A percentile compares a stretch with the other conserved stretches of the same genome.
Conservation (phyloP, 1,140 invertebrate genomes). For the Cyphomyrmex costatus region DNA sequence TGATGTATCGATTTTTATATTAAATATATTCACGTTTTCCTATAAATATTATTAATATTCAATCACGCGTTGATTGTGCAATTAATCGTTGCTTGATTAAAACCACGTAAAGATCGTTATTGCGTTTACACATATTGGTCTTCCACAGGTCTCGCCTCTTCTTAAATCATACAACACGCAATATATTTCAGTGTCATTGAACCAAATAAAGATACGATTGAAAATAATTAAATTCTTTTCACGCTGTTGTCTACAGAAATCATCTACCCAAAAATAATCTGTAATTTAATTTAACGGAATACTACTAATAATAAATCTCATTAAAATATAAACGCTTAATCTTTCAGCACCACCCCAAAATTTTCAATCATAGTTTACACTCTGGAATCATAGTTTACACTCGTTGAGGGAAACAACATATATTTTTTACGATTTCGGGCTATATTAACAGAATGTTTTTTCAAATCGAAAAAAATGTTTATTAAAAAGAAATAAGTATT, state of each 20-base stretch:
- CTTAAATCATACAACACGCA: background rate
- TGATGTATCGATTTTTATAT: constrained; percentile 20
- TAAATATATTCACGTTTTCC: background rate
- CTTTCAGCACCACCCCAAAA: too few relatives aligned
- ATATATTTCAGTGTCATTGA: constrained; percentile 12
- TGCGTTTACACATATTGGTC: constrained; percentile 4
- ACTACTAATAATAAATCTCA: constrained; percentile 32
- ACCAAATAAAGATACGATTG: background rate
- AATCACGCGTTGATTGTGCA: background rate
- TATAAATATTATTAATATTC: constrained; percentile 12
- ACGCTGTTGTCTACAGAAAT: background rate
- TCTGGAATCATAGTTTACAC: too few relatives aligned
- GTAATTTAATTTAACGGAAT: constrained; percentile 30
- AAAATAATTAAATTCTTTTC: constrained; percentile 27
- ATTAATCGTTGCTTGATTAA: background rate
- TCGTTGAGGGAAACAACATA: too few relatives aligned
- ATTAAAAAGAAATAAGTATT: too few relatives aligned
- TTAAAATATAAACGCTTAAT: background rate
- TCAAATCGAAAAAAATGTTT: too few relatives aligned
- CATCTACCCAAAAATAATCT: background rate
- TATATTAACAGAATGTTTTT: too few relatives aligned
- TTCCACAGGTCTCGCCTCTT: background rate
- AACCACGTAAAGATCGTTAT: background rate
- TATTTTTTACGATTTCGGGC: too few relatives aligned
- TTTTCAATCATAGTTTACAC: too few relatives aligned